A percentile compares a stretch with the other conserved stretches of the same genome.
Evolutionary conservation across 2,113 vertebrate species (phyloP).

Genomic region (Monopterus albus): DNA sequence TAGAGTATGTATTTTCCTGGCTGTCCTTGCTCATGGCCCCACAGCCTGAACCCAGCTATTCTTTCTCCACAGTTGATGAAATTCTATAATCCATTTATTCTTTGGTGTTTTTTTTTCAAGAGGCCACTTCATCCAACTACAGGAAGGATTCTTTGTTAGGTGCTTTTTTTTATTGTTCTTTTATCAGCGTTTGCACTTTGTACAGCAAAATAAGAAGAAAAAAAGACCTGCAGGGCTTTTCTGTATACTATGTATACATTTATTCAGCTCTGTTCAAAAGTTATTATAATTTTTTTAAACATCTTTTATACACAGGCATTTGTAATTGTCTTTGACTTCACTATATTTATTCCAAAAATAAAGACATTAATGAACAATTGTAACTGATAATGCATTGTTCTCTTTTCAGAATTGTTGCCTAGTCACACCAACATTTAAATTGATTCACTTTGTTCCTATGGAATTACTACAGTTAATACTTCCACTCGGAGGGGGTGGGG

Average conservation of each 20-base stretch:
- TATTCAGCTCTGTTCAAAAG: constrained; percentile 81
- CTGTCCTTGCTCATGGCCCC: constrained; percentile 52
- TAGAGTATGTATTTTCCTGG: constrained; percentile 58
- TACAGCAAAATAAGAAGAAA: constrained; percentile 85
- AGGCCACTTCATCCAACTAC: constrained; percentile 69
- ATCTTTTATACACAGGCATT: constrained; percentile 72
- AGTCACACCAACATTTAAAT: neutral
- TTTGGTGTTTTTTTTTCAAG: constrained; percentile 72
- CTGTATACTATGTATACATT: constrained; percentile 88
- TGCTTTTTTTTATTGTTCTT: constrained; percentile 65
- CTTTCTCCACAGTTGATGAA: constrained; percentile 66
- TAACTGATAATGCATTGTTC: too few species aligned
- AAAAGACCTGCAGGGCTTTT: constrained; percentile 78
- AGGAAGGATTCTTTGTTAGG: constrained; percentile 74
- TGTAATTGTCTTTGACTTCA: constrained; percentile 77
- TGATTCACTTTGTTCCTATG: neutral
- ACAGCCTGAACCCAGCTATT: constrained; percentile 61
- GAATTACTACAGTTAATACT: neutral
- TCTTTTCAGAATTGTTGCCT: neutral
- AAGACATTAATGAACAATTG: constrained; percentile 72
- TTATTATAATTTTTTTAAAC: constrained; percentile 76
- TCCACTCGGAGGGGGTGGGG: neutral
- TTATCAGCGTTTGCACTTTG: constrained; percentile 81
- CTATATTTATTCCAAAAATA: constrained; percentile 86
- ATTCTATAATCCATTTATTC: constrained; percentile 77